These are phyloP conservation scores for Lasioglossum villosulum DNA, from an alignment of 2,888 invertebrate genomes.

Conservation along the genomic window DNA sequence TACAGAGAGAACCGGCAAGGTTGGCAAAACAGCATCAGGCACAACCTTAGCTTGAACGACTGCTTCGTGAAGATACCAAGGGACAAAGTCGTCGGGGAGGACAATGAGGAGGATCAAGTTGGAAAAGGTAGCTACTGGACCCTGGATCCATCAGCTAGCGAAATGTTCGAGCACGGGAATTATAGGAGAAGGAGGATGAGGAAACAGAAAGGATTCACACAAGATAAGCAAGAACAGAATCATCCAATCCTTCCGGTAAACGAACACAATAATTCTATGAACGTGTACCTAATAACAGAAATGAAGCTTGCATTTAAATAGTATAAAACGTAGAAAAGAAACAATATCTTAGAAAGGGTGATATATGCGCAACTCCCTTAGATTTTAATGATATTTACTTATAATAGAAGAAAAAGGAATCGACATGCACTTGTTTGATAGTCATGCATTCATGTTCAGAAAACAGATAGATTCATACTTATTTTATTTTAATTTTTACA, in stretches of 20 bases:
- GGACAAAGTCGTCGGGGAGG: conserved; percentile 85
- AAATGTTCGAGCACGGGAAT: conserved; percentile 96
- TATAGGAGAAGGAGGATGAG: conserved; percentile 90
- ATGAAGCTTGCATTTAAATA: background rate
- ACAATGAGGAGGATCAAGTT: conserved; percentile 78
- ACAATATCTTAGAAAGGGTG: background rate
- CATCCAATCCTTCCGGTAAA: conserved; percentile 54
- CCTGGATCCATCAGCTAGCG: conserved; percentile 91
- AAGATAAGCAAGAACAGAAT: conserved; percentile 52
- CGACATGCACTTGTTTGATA: background rate
- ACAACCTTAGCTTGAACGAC: conserved; percentile 92
- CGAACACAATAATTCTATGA: background rate
- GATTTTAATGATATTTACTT: background rate
- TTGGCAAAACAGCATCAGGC: conserved; percentile 93
- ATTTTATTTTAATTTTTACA: too few relatives aligned
- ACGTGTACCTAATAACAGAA: background rate
- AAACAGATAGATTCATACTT: background rate
- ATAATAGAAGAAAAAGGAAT: background rate
- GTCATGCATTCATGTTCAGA: background rate
- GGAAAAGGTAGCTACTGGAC: conserved; percentile 94
- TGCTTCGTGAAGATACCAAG: conserved; percentile 92
- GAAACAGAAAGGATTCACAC: conserved; percentile 83
- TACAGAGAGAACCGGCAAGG: conserved; percentile 93
- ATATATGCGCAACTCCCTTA: background rate
- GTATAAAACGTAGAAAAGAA: background rate